Base-by-base conservation (phyloP, 2,113 vertebrate species). In the Malurus alboscapulatus region DNA sequence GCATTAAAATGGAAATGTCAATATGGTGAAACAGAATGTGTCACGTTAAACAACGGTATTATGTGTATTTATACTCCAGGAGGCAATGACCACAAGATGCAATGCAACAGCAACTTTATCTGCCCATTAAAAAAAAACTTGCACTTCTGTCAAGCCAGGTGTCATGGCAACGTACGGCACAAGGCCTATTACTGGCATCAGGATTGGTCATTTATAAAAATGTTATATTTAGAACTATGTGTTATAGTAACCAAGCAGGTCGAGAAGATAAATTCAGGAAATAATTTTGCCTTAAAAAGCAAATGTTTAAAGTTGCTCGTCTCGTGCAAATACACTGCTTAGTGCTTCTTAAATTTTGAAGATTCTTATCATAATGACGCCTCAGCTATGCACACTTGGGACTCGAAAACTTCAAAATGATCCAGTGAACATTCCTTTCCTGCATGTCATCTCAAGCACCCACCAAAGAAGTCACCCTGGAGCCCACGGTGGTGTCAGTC, bases 1-100 rank as follows among this genome's bases (percentile, higher is more conserved):
- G 20, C 71, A 95, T 85, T 93, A 94, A 93, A 95, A 96, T 88
- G 74, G 84, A 95, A 96, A 94, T 67, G 40, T 84, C 79, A 88
- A 87, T 86, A 91, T 51, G 50, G 47, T 90, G 29, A 79, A 94
- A 94, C 32, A 55, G 68, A 20, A 85, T 25, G 58, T 59, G 58
- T 93, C 88, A 92, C 24, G 25, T 86, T 96, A 76, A 95, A 96
- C 55, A 91, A 74, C 50, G 54, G 74, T 72, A 90, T 79, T 83
- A 85, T 14, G 48, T 7, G 61, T 75, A 79, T 94, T 95, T 93
- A 91, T 76, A 66, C 18, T 71, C 38, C 50, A 65, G 40, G 47
- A 96, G 42, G 38, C 42, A 92, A 85, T 47, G 48, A 80, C 40
- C 62, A 63, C 57, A 90, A 44, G 54, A 92, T 27, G 21, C 36